Evolutionary conservation across 2,797 vertebrate species (phyloP), one percentile per base, ranked within the genome.

Genomic region (Mormyrus proboscirostris): DNA sequence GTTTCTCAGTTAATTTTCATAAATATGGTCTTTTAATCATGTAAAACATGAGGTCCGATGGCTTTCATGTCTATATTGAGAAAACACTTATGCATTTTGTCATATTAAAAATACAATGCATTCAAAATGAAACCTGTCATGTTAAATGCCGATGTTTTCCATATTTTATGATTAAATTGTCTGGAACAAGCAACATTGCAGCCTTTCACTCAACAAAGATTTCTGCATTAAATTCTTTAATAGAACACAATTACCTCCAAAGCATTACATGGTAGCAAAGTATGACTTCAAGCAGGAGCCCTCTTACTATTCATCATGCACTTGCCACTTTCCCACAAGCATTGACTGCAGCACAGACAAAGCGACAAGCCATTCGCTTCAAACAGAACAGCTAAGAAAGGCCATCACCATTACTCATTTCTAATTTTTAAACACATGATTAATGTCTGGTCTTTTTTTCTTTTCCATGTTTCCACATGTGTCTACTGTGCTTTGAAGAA

Each of bases 361-460:
- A 94, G 92, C 91, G 93, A 41, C 93, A 91, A 92, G 91, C 90
- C 91, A 94, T 94, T 93, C 92, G 91, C 93, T 92, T 93, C 91
- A 91, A 91, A 90, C 90, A 44, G 69, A 93, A 92, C 90, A 90
- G 86, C 79, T 92, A 92, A 90, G 90, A 94, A 94, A 94, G 94
- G 95, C 94, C 94, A 93, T 94, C 91, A 93, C 93, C 93, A 95
- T 95, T 94, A 93, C 62, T 95, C 94, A 93, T 92, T 91, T 91
- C 92, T 90, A 91, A 91, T 89, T 91, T 92, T 92, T 91, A n/a
- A 89, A 88, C 65, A 53, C 57, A 86, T 86, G 83, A 89, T 89
- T 44, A 69, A 89, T 47, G 88, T 25, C 4, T 49, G 6, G 51
- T 50, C 53, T 41, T 51, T 59, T 47, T 2, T 86, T 33, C 41